Conservation (phyloP, 2,113 vertebrate species). For the Guaruba guarouba region DNA sequence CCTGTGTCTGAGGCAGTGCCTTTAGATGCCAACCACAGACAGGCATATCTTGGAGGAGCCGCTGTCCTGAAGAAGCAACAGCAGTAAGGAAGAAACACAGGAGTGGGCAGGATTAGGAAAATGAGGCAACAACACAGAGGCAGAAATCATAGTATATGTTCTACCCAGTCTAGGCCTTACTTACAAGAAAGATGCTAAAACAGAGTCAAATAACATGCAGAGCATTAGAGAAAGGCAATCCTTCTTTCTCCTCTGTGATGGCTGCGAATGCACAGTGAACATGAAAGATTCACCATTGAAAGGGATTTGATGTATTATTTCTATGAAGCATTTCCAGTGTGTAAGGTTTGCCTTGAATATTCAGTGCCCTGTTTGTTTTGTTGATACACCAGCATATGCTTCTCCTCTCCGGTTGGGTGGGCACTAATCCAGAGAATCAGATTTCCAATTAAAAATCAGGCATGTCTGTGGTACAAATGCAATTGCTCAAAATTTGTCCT, state of each 20-base stretch:
- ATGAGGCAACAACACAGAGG: background rate
- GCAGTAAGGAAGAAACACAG: background rate
- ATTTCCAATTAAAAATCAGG: constrained; percentile 43
- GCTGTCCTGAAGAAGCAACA: background rate
- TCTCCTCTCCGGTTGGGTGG: constrained; percentile 28
- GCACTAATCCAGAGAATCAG: constrained; percentile 43
- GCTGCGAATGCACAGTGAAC: background rate
- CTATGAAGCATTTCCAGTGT: background rate
- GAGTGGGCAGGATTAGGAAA: background rate
- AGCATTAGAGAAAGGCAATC: background rate
- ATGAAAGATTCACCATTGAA: background rate
- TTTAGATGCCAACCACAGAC: background rate
- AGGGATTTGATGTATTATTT: background rate
- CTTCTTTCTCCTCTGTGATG: background rate
- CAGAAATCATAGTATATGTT: background rate
- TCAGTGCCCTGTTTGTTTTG: constrained; percentile 46
- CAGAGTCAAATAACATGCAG: background rate
- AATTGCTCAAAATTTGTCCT: constrained; percentile 19
- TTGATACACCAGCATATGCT: constrained; percentile 47
- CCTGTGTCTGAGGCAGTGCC: background rate
- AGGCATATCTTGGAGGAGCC: background rate
- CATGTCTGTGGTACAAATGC: background rate
- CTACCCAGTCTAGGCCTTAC: background rate
- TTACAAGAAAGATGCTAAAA: background rate
- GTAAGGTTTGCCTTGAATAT: constrained; percentile 36